Percentiles rank a stretch among this genome's conserved stretches.
These are phyloP conservation scores for Ligdia adustata DNA, from an alignment of 2,888 invertebrate genomes.

Conservation along the genomic window DNA sequence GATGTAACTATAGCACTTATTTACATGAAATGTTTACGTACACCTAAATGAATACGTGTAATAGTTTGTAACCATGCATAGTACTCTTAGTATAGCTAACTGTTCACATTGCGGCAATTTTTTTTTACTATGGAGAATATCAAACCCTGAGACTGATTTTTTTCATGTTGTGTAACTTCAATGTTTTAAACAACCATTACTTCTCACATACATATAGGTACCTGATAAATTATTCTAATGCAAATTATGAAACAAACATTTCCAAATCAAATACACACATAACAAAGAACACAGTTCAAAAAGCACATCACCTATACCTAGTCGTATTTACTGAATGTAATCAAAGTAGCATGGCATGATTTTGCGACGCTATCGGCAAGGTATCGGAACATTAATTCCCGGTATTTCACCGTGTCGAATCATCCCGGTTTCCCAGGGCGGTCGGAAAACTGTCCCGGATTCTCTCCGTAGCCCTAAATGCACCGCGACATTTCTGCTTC, in stretches of 20 bases:
- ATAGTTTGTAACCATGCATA: too few relatives aligned
- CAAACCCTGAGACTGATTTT: too few relatives aligned
- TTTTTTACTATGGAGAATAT: too few relatives aligned
- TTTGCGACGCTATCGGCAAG: constrained; percentile 1
- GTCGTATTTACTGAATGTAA: too few relatives aligned
- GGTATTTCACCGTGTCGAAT: neutral
- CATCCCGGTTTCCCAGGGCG: neutral
- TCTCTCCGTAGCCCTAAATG: constrained; percentile 40
- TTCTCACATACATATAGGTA: neutral
- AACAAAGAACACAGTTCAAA: too few relatives aligned
- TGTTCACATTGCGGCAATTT: too few relatives aligned
- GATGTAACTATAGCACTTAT: constrained; percentile 29
- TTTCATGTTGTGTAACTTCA: too few relatives aligned
- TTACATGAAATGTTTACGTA: constrained; percentile 3
- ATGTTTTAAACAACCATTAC: too few relatives aligned
- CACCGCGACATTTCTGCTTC: constrained; percentile 55
- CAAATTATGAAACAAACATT: neutral
- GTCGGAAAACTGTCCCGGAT: constrained; percentile 3
- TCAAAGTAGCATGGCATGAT: neutral
- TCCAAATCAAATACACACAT: neutral
- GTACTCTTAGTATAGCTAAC: too few relatives aligned
- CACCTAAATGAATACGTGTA: too few relatives aligned
- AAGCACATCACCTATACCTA: too few relatives aligned
- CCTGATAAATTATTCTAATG: neutral
- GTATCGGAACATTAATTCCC: constrained; percentile 3